Percentiles rank a stretch among this genome's conserved stretches.
These are phyloP conservation scores for Dromas ardeola DNA, from an alignment of 2,113 vertebrate genomes.

Conservation along the genomic window DNA sequence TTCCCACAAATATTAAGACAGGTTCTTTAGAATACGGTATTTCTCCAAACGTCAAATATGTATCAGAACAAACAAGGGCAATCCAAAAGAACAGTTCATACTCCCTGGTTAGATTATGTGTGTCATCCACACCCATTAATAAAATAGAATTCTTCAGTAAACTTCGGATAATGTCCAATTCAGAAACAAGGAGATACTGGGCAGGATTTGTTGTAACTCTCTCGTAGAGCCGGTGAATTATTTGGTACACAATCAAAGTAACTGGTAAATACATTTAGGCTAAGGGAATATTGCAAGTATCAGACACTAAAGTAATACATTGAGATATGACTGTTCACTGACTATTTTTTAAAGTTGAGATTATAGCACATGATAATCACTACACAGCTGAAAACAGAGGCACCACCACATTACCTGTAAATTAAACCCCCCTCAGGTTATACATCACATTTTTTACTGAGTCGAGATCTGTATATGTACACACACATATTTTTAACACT, in stretches of 20 bases:
- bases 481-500: not conserved
- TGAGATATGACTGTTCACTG: not conserved
- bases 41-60: not conserved
- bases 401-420: not conserved
- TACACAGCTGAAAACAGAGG: not conserved
- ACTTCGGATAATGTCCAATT: not conserved
- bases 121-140: not conserved
- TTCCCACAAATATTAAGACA: not conserved
- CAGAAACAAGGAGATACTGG: not conserved
- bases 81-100: rapidly evolving
- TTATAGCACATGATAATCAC: not conserved
- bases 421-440: not conserved
- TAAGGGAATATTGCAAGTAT: not conserved
- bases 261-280: not conserved
- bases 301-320: not conserved
- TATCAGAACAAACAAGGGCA: not conserved
- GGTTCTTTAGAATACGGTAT: not conserved
- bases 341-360: not conserved
- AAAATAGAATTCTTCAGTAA: not conserved
- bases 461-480: not conserved
- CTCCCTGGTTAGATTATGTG: not conserved
- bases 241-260: not conserved
- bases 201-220: not conserved
- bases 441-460: not conserved
- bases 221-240: not conserved